A percentile compares a stretch with the other conserved stretches of the same genome.
Conservation (phyloP, 2,888 invertebrate genomes). For the Brachyptera putata region DNA sequence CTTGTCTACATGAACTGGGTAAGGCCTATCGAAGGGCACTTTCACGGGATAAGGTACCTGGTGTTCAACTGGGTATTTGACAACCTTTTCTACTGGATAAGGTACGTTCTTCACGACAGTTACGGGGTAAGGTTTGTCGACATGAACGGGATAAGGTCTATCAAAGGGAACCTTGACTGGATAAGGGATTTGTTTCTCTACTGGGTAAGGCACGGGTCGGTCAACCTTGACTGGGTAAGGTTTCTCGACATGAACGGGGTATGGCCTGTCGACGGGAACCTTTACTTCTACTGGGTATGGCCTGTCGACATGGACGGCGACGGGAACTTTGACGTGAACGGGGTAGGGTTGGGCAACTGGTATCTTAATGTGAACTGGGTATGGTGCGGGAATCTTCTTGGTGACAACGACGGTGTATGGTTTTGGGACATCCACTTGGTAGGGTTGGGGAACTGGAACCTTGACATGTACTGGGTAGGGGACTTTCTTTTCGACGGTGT, state of each 20-base stretch:
- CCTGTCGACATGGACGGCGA: slow-evolving; percentile 28
- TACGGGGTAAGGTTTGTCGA: slow-evolving; percentile 58
- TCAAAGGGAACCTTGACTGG: slow-evolving; percentile 63
- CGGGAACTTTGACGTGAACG: slow-evolving; percentile 31
- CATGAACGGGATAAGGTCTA: slow-evolving; percentile 66
- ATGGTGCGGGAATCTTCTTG: slow-evolving; percentile 50
- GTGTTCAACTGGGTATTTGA: slow-evolving; percentile 63
- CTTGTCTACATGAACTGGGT: slow-evolving; percentile 31
- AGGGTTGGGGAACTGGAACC: slow-evolving; percentile 33
- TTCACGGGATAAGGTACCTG: slow-evolving; percentile 39
- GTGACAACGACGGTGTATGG: slow-evolving; percentile 64
- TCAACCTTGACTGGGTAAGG: slow-evolving; percentile 52
- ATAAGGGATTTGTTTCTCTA: slow-evolving; percentile 61
- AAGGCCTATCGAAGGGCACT: slow-evolving; percentile 52
- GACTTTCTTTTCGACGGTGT: slow-evolving; percentile 56
- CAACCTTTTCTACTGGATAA: slow-evolving; percentile 47
- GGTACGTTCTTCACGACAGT: slow-evolving; percentile 49
- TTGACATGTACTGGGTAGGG: slow-evolving; percentile 32
- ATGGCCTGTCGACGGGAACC: slow-evolving; percentile 66
- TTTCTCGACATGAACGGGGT: slow-evolving; percentile 65
- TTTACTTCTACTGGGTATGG: slow-evolving; percentile 50
- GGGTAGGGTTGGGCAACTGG: slow-evolving; percentile 62
- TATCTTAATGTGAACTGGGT: slow-evolving; percentile 55
- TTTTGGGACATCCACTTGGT: slow-evolving; percentile 34
- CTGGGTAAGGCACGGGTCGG: slow-evolving; percentile 52